Percentiles rank a stretch among this genome's conserved stretches.
phyloP scores from a whole-genome alignment of 2,888 invertebrate genomes.

The Epirrita christyi region DNA sequence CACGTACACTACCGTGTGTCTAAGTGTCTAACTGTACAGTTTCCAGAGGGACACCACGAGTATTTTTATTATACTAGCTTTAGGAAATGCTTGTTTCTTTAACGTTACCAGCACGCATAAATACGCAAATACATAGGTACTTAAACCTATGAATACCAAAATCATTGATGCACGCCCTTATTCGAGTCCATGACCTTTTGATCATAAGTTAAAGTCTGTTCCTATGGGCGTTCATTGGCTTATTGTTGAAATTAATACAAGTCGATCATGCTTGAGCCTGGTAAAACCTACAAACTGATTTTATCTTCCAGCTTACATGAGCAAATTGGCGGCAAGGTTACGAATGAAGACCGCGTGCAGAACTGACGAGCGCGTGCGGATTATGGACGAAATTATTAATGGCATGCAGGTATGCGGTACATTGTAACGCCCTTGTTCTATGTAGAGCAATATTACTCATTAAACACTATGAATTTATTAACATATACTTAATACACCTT shows the following conservation, averaged over 20 bases:
- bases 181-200: not conserved
- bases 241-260: not conserved
- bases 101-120: not conserved
- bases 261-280: not conserved
- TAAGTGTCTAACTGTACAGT: too few relatives aligned
- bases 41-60: too few relatives aligned
- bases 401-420: slow-evolving; percentile 92
- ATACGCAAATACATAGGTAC: too few relatives aligned
- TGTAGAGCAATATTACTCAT: slow-evolving; percentile 3
- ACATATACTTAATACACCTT: slow-evolving; percentile 9
- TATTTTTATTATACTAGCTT: too few relatives aligned
- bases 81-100: not conserved
- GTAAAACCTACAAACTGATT: slow-evolving; percentile 21
- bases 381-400: slow-evolving; percentile 97
- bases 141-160: not conserved
- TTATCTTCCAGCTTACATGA: slow-evolving; percentile 83
- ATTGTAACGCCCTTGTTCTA: slow-evolving; percentile 20
- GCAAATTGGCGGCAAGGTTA: slow-evolving; percentile 86
- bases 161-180: not conserved
- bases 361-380: slow-evolving; percentile 95
- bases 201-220: not conserved
- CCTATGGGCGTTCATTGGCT: not conserved
- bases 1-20: too few relatives aligned
- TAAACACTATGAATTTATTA: not conserved
- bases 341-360: slow-evolving; percentile 92